These are phyloP conservation scores for Sesamia inferens DNA, from an alignment of 2,888 invertebrate species.

Conservation along the genomic window DNA sequence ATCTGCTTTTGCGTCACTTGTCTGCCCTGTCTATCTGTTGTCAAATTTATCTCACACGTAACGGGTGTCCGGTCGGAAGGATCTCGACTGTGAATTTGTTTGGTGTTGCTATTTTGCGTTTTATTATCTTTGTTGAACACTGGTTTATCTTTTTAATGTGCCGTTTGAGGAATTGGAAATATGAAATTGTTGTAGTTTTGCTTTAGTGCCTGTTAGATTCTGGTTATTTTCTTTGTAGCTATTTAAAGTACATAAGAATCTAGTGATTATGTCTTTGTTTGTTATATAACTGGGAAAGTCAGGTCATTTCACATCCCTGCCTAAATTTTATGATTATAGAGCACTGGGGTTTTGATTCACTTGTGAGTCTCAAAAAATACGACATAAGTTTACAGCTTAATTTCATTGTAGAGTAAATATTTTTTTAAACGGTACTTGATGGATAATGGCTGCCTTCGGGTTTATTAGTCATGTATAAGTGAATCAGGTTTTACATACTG, in stretches of 20 bases:
- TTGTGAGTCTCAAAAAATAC: too few relatives aligned
- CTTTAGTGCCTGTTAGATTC: background rate
- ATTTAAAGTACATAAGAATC: background rate
- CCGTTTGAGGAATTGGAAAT: conserved; percentile 15
- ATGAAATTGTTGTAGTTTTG: background rate
- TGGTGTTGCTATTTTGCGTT: conserved; percentile 14
- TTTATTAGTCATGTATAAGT: too few relatives aligned
- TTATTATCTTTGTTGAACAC: conserved; percentile 7
- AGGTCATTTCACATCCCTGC: background rate
- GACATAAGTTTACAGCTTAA: too few relatives aligned
- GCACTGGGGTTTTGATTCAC: too few relatives aligned
- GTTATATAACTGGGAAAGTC: background rate
- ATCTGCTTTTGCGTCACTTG: too few relatives aligned
- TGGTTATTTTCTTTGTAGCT: background rate
- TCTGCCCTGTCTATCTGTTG: conserved; percentile 42
- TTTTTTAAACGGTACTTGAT: too few relatives aligned
- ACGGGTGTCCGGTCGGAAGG: conserved; percentile 17
- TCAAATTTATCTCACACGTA: conserved; percentile 47
- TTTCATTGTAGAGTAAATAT: too few relatives aligned
- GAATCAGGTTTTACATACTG: too few relatives aligned
- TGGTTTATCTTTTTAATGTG: conserved; percentile 8
- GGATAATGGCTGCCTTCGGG: too few relatives aligned
- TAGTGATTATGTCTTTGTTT: background rate
- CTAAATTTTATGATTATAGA: too few relatives aligned
- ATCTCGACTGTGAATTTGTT: conserved; percentile 19